These are phyloP conservation scores for Tuta absoluta DNA, from an alignment of 2,888 invertebrate genomes.

Conservation along the genomic window DNA sequence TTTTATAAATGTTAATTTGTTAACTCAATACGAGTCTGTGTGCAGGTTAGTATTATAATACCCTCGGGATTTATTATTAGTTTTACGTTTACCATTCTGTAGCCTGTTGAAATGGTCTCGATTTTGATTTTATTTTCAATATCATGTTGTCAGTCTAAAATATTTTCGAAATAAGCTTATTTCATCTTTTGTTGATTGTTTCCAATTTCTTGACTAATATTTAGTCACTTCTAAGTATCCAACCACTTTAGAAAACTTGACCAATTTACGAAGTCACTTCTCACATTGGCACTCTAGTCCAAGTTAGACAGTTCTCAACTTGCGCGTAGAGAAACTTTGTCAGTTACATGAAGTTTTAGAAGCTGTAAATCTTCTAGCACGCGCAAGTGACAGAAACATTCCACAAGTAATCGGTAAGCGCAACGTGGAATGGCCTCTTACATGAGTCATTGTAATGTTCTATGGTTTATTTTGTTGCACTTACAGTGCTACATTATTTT, in stretches of 20 bases:
- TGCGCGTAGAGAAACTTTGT: neutral
- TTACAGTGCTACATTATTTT: no score
- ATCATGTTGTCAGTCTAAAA: no score
- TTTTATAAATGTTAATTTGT: neutral
- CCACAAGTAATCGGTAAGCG: no score
- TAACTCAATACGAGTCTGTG: neutral
- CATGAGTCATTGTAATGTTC: no score
- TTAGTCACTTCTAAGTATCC: neutral
- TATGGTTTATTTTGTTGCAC: no score
- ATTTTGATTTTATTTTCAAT: no score
- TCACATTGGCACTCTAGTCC: neutral
- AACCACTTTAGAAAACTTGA: constrained; percentile 7
- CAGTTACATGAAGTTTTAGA: neutral
- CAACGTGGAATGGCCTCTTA: no score
- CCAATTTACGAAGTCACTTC: neutral
- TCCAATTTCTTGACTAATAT: no score
- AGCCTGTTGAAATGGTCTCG: no score
- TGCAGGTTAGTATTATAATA: neutral
- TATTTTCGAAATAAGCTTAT: no score
- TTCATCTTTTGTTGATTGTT: no score
- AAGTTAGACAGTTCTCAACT: constrained; percentile 5
- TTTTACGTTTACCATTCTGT: neutral
- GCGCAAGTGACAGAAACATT: constrained; percentile 4
- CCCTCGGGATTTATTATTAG: neutral
- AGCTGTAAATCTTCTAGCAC: neutral